Evolutionary conservation across 2,888 invertebrate genomes (phyloP).

Genomic region (Quadriops clusia): DNA sequence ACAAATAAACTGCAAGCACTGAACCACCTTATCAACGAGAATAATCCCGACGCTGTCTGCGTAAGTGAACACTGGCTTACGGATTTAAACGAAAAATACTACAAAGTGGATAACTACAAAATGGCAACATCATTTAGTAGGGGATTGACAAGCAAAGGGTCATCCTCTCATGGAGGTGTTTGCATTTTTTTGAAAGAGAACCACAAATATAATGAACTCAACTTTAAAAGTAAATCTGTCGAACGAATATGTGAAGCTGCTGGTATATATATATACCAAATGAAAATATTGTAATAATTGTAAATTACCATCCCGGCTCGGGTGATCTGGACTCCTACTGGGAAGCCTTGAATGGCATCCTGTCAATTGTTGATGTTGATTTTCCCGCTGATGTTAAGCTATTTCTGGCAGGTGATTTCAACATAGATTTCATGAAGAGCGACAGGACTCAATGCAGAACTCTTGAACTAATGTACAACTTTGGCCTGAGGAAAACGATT

Average conservation of each 20-base stretch:
- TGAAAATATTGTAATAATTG: not conserved
- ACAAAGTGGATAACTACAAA: not conserved
- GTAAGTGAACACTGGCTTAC: conserved; percentile 1
- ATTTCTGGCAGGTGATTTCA: too few relatives aligned
- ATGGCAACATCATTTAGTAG: not conserved
- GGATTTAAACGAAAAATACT: not conserved
- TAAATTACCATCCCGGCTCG: too few relatives aligned
- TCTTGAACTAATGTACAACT: too few relatives aligned
- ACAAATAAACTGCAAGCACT: not conserved
- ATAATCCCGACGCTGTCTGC: not conserved
- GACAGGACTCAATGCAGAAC: too few relatives aligned
- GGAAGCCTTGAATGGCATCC: too few relatives aligned
- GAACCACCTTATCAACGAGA: not conserved
- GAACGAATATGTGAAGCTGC: not conserved
- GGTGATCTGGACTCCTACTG: too few relatives aligned
- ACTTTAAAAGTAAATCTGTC: not conserved
- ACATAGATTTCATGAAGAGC: too few relatives aligned
- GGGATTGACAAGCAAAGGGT: too few relatives aligned
- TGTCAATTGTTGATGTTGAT: too few relatives aligned
- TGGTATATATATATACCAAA: not conserved
- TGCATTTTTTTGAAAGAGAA: not conserved
- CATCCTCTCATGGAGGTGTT: not conserved
- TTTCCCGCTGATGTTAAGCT: too few relatives aligned
- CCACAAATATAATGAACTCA: not conserved
- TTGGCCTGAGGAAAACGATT: too few relatives aligned